Conservation (phyloP, 2,797 vertebrate genomes). For the Gymnocypris eckloni region DNA sequence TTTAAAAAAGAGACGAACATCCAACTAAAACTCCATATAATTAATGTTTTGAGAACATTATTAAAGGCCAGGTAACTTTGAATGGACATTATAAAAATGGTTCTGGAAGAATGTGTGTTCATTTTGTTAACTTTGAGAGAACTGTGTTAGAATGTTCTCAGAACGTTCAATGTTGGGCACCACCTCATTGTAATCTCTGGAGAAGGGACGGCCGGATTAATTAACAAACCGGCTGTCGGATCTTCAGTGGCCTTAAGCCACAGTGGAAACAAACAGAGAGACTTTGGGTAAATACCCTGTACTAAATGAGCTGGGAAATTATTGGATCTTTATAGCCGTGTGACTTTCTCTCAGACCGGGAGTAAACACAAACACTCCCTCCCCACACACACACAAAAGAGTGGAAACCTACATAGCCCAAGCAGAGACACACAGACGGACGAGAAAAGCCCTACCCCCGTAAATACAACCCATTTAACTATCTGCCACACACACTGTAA, state of each 20-base stretch:
- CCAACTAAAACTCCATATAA: neutral
- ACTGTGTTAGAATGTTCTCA: neutral
- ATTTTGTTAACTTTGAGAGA: neutral
- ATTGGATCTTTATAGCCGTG: conserved; percentile 52
- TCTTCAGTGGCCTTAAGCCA: conserved; percentile 24
- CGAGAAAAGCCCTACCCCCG: conserved; percentile 38
- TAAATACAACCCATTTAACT: conserved; percentile 43
- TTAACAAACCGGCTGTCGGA: conserved; percentile 50
- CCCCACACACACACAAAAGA: conserved; percentile 46
- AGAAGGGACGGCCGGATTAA: conserved; percentile 37
- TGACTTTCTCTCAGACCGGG: conserved; percentile 51
- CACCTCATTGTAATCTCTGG: conserved; percentile 32
- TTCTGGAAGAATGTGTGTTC: neutral
- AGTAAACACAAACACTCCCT: conserved; percentile 58
- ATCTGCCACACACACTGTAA: conserved; percentile 57
- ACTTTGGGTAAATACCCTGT: conserved; percentile 52
- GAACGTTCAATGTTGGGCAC: neutral
- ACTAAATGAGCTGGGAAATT: conserved; percentile 58
- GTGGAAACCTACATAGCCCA: conserved; percentile 35
- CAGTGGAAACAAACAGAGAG: conserved; percentile 31
- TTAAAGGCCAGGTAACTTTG: neutral
- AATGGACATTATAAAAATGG: neutral
- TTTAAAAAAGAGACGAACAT: neutral
- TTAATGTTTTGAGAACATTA: neutral
- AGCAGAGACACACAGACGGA: conserved; percentile 36